Conservation (phyloP, 2,888 invertebrate species). For the Lydus trimaculatus region DNA sequence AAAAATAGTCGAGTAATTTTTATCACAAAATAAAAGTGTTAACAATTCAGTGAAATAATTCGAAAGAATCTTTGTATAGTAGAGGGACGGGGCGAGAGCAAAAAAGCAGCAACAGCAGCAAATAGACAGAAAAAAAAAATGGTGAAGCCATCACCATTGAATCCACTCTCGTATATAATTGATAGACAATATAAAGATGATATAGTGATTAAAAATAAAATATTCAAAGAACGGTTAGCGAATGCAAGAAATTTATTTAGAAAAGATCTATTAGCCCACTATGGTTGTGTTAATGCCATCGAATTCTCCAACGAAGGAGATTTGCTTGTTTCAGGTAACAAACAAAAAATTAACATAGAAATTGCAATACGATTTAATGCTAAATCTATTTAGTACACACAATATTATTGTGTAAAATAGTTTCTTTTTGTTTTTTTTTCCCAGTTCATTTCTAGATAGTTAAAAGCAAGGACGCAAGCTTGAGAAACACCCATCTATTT, state of each 20-base stretch:
- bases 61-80: background rate
- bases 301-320: constrained; percentile 92
- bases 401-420: background rate
- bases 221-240: constrained; percentile 69
- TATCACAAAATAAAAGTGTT: constrained; percentile 41
- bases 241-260: constrained; percentile 79
- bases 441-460: background rate
- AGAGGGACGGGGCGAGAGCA: constrained; percentile 19
- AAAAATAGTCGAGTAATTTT: constrained; percentile 38
- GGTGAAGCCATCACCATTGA: constrained; percentile 63
- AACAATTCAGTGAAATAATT: constrained; percentile 23
- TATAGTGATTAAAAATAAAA: constrained; percentile 66
- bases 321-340: constrained; percentile 85
- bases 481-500: constrained; percentile 5
- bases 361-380: background rate
- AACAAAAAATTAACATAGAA: background rate
- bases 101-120: constrained; percentile 11
- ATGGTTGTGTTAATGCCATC: constrained; percentile 95
- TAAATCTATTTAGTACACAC: background rate
- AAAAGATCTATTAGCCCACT: constrained; percentile 87
- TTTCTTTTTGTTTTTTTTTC: background rate
- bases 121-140: constrained; percentile 45
- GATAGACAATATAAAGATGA: constrained; percentile 69
- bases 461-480: constrained; percentile 8
- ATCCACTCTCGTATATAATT: constrained; percentile 68